Evolutionary conservation across 2,888 invertebrate species (phyloP).

Genomic region (Pterostichus niger): DNA sequence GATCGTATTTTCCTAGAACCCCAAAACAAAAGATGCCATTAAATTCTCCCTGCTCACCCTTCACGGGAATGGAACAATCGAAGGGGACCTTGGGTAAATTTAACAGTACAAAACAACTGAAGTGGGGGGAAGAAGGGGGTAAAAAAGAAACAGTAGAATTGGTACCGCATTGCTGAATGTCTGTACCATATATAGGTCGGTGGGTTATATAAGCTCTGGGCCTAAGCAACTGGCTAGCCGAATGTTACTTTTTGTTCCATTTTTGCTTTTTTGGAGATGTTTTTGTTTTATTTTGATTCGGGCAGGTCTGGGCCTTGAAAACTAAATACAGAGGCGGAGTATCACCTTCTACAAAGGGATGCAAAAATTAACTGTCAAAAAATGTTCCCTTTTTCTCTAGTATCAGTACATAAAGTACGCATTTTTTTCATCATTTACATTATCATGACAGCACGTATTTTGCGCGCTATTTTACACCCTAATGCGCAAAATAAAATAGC

Average conservation of each 20-base stretch:
- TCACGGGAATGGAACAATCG: constrained; percentile 42
- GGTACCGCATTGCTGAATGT: constrained; percentile 75
- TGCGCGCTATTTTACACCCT: too few relatives aligned
- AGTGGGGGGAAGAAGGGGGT: constrained; percentile 30
- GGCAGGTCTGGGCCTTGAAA: constrained; percentile 51
- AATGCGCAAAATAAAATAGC: too few relatives aligned
- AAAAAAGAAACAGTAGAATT: constrained; percentile 56
- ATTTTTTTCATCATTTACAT: too few relatives aligned
- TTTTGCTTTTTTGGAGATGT: constrained; percentile 62
- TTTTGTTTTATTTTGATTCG: constrained; percentile 66
- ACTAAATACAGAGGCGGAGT: constrained; percentile 34
- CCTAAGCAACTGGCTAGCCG: constrained; percentile 53
- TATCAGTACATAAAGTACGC: too few relatives aligned
- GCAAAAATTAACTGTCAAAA: not conserved
- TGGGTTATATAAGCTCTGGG: constrained; percentile 71
- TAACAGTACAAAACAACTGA: constrained; percentile 56
- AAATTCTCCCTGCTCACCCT: constrained; percentile 44
- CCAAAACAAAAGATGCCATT: constrained; percentile 65
- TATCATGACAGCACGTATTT: too few relatives aligned
- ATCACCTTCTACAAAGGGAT: not conserved
- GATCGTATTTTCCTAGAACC: constrained; percentile 57
- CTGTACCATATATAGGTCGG: constrained; percentile 76
- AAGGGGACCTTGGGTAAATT: constrained; percentile 50
- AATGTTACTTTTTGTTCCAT: constrained; percentile 46
- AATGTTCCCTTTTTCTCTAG: too few relatives aligned